Evolutionary conservation across 2,113 vertebrate genomes (phyloP).

Genomic region (Tychaedon coryphoeus): DNA sequence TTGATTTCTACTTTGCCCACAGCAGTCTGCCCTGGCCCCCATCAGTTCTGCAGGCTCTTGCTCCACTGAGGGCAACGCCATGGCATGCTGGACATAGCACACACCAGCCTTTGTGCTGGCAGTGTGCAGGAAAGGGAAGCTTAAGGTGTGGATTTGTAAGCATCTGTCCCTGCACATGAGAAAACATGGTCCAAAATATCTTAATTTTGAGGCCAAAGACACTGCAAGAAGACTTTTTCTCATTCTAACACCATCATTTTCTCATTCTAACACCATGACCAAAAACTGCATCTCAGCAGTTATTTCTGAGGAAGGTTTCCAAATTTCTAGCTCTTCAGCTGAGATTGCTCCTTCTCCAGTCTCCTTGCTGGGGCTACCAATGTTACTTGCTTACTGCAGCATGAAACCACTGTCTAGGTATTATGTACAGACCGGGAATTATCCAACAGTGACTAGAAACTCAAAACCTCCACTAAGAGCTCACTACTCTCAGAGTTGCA

Average conservation of each 20-base stretch:
- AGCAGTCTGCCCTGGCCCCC: rapidly evolving
- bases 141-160: rapidly evolving
- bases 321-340: too few species aligned
- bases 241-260: background rate
- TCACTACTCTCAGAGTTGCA: rapidly evolving
- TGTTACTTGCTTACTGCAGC: too few species aligned
- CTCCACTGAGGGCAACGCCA: rapidly evolving
- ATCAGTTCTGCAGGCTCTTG: background rate
- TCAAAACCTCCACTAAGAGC: background rate
- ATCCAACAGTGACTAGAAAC: rapidly evolving
- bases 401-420: rapidly evolving
- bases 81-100: rapidly evolving
- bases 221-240: background rate
- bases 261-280: background rate
- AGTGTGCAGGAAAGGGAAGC: background rate
- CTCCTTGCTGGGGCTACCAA: rapidly evolving
- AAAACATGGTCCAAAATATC: rapidly evolving
- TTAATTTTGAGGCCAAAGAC: background rate
- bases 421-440: background rate
- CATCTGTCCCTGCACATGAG: rapidly evolving
- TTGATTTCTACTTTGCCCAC: background rate
- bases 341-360: background rate
- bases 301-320: background rate
- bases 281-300: background rate
- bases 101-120: rapidly evolving